Evolutionary conservation across 2,797 vertebrate species (phyloP).

Genomic region (Cynodonichthys magdalenae): DNA sequence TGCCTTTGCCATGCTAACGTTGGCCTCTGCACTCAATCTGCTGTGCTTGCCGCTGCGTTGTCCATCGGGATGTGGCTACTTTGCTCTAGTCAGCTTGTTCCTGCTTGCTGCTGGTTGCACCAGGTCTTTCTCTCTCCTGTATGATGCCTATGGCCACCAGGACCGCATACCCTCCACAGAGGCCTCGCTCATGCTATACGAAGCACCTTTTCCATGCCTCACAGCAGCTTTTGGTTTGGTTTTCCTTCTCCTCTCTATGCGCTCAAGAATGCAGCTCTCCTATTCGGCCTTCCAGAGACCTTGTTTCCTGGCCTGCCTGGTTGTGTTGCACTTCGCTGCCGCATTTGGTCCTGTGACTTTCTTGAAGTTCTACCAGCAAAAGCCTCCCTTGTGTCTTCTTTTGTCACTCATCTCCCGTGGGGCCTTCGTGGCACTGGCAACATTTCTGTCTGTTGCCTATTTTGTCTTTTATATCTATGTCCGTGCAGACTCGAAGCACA

Average conservation of each 20-base stretch:
- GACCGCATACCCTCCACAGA: constrained; percentile 80
- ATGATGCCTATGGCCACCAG: constrained; percentile 88
- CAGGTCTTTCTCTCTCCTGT: constrained; percentile 86
- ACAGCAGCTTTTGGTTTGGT: constrained; percentile 87
- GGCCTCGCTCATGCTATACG: constrained; percentile 84
- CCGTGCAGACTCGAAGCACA: constrained; percentile 83
- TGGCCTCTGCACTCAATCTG: constrained; percentile 84
- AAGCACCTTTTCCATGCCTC: constrained; percentile 89
- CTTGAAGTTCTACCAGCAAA: constrained; percentile 79
- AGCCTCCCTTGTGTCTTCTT: constrained; percentile 80
- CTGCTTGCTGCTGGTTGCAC: constrained; percentile 83
- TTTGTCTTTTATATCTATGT: constrained; percentile 87
- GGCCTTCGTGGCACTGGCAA: constrained; percentile 85
- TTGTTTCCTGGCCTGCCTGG: constrained; percentile 82
- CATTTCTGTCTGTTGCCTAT: constrained; percentile 83
- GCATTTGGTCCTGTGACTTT: constrained; percentile 83
- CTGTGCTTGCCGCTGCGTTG: constrained; percentile 85
- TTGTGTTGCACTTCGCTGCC: constrained; percentile 83
- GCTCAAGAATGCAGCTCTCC: constrained; percentile 82
- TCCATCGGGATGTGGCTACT: constrained; percentile 84
- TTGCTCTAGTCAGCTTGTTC: constrained; percentile 85
- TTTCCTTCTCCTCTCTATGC: constrained; percentile 89
- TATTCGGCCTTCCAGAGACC: constrained; percentile 86
- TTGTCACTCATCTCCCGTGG: constrained; percentile 86
- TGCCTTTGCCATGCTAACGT: constrained; percentile 82